Evolutionary conservation across 2,888 invertebrate genomes (phyloP).

Genomic region (Parnassius mnemosyne): DNA sequence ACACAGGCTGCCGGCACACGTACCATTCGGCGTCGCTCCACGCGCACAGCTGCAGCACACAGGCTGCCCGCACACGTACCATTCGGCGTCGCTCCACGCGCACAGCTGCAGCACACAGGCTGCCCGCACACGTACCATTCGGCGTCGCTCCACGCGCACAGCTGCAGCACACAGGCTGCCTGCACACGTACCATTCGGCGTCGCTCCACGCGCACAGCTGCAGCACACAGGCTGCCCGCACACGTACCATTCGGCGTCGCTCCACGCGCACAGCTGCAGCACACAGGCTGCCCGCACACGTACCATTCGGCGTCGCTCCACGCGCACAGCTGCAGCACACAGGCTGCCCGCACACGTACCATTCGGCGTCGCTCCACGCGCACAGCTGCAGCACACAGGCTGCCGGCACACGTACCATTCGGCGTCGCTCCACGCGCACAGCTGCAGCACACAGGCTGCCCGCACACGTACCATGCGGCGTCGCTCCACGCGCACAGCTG

Average conservation of each 20-base stretch:
- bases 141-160: slow-evolving; percentile 89
- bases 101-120: slow-evolving; percentile 77
- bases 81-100: slow-evolving; percentile 91
- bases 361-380: slow-evolving; percentile 86
- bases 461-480: slow-evolving; percentile 62
- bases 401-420: slow-evolving; percentile 92
- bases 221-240: slow-evolving; percentile 85
- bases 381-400: not conserved
- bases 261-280: not conserved
- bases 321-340: slow-evolving; percentile 27
- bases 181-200: slow-evolving; percentile 84
- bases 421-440: slow-evolving; percentile 93
- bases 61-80: slow-evolving; percentile 63
- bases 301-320: slow-evolving; percentile 1
- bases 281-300: not conserved
- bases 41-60: not conserved
- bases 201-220: slow-evolving; percentile 87
- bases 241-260: not conserved
- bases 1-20: slow-evolving; percentile 59
- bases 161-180: slow-evolving; percentile 29
- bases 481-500: slow-evolving; percentile 71
- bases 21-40: not conserved
- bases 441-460: slow-evolving; percentile 83
- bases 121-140: slow-evolving; percentile 82
- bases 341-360: slow-evolving; percentile 87